Percentiles rank a stretch among this genome's conserved stretches.
Conservation (phyloP, 2,797 vertebrate genomes). For the Cynodonichthys magdalenae region DNA sequence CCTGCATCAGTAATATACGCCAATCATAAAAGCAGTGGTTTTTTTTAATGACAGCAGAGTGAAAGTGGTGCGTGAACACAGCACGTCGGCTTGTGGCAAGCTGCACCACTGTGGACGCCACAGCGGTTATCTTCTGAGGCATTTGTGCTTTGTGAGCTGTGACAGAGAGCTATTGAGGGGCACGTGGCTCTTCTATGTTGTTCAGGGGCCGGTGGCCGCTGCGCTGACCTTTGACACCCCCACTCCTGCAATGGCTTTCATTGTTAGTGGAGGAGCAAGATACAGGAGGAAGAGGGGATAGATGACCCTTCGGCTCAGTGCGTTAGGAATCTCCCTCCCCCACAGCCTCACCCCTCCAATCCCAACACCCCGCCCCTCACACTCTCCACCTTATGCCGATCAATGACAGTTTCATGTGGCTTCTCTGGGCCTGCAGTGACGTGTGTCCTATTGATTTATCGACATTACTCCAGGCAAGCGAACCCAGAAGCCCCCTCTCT, state of each 20-base stretch:
- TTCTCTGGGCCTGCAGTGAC: constrained; percentile 85
- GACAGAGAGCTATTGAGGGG: constrained; percentile 73
- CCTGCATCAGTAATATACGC: constrained; percentile 32
- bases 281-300: constrained; percentile 29
- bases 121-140: constrained; percentile 48
- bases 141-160: constrained; percentile 70
- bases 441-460: constrained; percentile 88
- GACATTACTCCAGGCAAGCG: constrained; percentile 80
- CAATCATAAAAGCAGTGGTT: constrained; percentile 37
- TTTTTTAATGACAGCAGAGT: constrained; percentile 35
- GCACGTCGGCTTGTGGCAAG: constrained; percentile 28
- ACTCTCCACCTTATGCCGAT: constrained; percentile 76
- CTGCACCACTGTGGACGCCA: constrained; percentile 33
- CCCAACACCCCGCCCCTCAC: constrained; percentile 52
- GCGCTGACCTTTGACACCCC: constrained; percentile 73
- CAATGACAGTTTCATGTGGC: constrained; percentile 87
- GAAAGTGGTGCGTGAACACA: constrained; percentile 40
- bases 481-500: constrained; percentile 76
- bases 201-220: constrained; percentile 66
- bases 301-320: constrained; percentile 61
- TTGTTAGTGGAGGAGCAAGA: constrained; percentile 56
- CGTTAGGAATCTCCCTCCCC: constrained; percentile 58
- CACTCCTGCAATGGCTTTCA: constrained; percentile 48
- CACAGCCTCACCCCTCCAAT: constrained; percentile 55
- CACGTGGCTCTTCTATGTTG: constrained; percentile 69